Evolutionary conservation across 2,797 vertebrate species (phyloP), one percentile per base, ranked within the genome.

Genomic region (Streptopelia turtur): DNA sequence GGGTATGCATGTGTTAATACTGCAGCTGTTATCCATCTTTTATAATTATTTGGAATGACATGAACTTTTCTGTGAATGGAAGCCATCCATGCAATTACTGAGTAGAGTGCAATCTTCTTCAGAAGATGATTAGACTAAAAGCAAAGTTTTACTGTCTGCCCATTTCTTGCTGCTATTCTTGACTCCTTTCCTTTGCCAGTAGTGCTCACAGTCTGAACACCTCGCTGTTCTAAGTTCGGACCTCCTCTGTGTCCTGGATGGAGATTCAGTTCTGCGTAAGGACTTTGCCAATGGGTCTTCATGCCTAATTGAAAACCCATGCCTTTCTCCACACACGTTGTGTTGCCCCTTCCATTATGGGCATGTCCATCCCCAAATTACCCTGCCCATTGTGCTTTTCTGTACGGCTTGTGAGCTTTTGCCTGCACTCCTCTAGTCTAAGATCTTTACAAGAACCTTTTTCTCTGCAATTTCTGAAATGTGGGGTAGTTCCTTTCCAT

Each of bases 221-320:
- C 16, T 69, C 27, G 43, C 45, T 86, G 8, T 23, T 49, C 79
- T 8, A 21, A 39, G 61, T 31, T 61, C 18, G 75, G 33, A 8
- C 4, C 30, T 59, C 50, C 45, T 1, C 0, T 3, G 1, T 1
- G 3, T 47, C 56, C 78, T 59, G 55, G 9, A 6, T 1, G 30
- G 69, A 57, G 47, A 6, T 23, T 25, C 1, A 6, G 5, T 2
- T 87, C 16, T 25, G 6, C 10, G 23, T 27, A 17, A 49, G 35
- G 53, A 2, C 8, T 0, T 11, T 70, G 56, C 11, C 50, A 31
- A 0, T 4, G n/a, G 7, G 3, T n/a, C 22, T 7, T 47, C 59
- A n/a, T 52, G 43, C 20, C 56, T 37, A 2, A 9, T 0, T 30
- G 61, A 11, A 69, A 80, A 1, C 56, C 60, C 37, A 1, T 2